Base-by-base conservation (phyloP, 92 coral and sea anemone genomes). In the Nematostella vectensis region DNA sequence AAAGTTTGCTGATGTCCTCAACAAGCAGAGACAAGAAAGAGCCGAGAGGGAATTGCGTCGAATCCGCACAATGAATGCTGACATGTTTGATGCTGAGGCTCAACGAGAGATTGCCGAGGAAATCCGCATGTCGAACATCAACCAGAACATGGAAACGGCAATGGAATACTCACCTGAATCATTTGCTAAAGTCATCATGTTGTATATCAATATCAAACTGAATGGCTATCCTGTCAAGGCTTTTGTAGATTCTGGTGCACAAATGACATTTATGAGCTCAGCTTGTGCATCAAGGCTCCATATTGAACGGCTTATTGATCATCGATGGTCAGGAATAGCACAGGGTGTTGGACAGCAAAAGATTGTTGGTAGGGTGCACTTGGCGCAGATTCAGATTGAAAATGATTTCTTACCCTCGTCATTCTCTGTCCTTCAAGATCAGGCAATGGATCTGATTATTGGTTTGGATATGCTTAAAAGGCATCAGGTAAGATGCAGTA, bases 291-390 rank as follows among this genome's bases (percentile, higher is more conserved):
- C 81, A 40, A 58, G 99, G 68, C 79, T 94, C 59, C 65, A 72
- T 47, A 68, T 87, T 22, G 84, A 76, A 85, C 71, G 99, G 37
- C 69, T 93, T 42, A 65, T 93, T n/a, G 99, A 93, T 68, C 93
- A 83, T 38, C 74, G 99, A 16, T 87, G 96, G 99, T 68, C 88
- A 26, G 99, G 99, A 26, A 29, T 93, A 6, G 96, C 96, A 1
- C 91, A 93, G 44, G 99, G 99, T 56, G 96, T 93, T 40, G 99
- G 99, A 0, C 91, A 95, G 31, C 99, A 93, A 74, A 93, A 82
- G 63, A 87, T 87, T 58, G 80, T 87, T 56, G 99, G 99, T 0
- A 83, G 99, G 47, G 99, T 93, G 55, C 96, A 93, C 39, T 80
- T 93, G 25, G 96, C 94, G 0, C 99, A 93, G 78, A 93, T 93